Evolutionary conservation across 2,113 vertebrate genomes (phyloP), one percentile per base, ranked within the genome.

Genomic region (Acinonyx jubatus): DNA sequence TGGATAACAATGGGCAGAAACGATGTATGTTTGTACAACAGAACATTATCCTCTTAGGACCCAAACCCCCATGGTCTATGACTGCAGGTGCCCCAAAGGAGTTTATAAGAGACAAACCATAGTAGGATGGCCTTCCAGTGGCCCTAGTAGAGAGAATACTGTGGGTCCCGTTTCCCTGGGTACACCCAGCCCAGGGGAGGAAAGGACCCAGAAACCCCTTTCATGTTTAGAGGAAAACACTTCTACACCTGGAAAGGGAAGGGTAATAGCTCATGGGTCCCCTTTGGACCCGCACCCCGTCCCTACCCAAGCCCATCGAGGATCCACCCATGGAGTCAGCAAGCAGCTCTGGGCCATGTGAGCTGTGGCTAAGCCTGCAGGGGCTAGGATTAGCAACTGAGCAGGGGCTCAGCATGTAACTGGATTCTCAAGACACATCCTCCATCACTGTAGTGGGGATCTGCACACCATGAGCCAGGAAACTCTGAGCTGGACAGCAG

Each of bases 61-160:
- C 15, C 33, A 36, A 18, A 15, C 38, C 11, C 3, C 14, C 38
- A 0, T 27, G 5, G 10, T 36, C 27, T 68, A 27, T 63, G 57
- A 48, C 10, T 10, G 29, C 33, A 41, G n/a, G 29, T 57, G 38
- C 15, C 33, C 33, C 19, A 41, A 7, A 87, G 33, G 48, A n/a
- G 9, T 52, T n/a, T 11, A 12, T 7, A 25, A 84, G 33, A 73
- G 33, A 52, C 74, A 73, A 61, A n/a, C 21, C 10, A 10, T 15
- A 19, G 10, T 33, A 14, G 4, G 12, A 27, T 0, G 0, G 10
- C 11, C 0, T 45, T 31, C 48, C 10, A 4, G 1, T 16, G 38
- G 10, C 63, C 19, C 7, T 33, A 11, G 38, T 50, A 9, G 31
- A 31, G 31, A 65, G 38, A 19, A 29, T 6, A 16, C 11, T 1